Percentiles rank a stretch among this genome's conserved stretches.
phyloP scores from a whole-genome alignment of 2,113 vertebrate species.

The Hymenochirus boettgeri region DNA sequence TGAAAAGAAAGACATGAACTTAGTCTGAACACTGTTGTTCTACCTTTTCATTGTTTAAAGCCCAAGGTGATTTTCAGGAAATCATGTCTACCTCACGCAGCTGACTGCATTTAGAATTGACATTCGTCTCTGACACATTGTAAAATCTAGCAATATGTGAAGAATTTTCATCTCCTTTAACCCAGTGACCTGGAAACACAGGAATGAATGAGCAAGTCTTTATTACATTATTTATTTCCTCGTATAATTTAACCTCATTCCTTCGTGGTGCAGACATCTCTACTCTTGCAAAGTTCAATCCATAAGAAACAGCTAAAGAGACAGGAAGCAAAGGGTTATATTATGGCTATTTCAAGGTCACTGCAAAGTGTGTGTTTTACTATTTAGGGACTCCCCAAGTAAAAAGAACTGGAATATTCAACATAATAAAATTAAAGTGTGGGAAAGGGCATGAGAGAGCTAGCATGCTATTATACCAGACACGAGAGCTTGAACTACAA shows the following conservation, averaged over 20 bases:
- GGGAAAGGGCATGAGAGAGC: not conserved
- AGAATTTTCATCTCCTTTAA: constrained; percentile 48
- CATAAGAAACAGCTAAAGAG: not conserved
- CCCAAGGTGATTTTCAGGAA: not conserved
- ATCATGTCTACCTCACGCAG: constrained; percentile 33
- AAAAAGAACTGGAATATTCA: not conserved
- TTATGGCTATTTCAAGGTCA: not conserved
- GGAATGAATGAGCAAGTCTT: constrained; percentile 17
- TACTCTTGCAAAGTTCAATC: constrained; percentile 21
- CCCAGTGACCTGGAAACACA: constrained; percentile 4
- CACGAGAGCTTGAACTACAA: not conserved
- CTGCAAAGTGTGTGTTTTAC: constrained; percentile 3
- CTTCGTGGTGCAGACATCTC: constrained; percentile 14
- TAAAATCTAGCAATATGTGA: constrained; percentile 38
- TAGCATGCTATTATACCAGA: not conserved
- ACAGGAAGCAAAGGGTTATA: not conserved
- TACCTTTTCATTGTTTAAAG: not conserved
- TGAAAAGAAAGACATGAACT: constrained; percentile 39
- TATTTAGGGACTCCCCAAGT: constrained; percentile 7
- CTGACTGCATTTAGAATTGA: constrained; percentile 34
- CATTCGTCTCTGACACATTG: constrained; percentile 8
- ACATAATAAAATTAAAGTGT: constrained; percentile 11
- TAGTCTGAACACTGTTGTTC: not conserved
- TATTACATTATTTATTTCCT: constrained; percentile 37
- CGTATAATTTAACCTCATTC: constrained; percentile 14